phyloP scores from a whole-genome alignment of 2,113 vertebrate genomes.

The Rostratula benghalensis region DNA sequence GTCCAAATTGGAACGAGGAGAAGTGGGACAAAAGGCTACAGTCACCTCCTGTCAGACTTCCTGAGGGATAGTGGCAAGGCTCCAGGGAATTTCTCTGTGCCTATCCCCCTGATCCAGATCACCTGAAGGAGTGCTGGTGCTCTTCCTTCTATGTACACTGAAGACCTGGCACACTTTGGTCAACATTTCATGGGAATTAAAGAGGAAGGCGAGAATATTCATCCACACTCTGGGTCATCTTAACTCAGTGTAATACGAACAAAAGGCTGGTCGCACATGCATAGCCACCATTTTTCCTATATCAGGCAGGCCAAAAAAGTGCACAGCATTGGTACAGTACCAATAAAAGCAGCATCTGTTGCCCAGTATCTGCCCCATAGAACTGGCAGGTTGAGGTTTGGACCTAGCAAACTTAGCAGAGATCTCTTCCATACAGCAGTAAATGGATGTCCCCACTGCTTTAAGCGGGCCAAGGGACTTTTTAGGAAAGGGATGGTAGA shows the following conservation, averaged over 20 bases:
- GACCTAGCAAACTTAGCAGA: not conserved
- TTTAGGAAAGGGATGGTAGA: not conserved
- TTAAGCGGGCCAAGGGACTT: not conserved
- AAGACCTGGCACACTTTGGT: not conserved
- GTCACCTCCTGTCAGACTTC: not conserved
- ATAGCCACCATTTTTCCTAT: not conserved
- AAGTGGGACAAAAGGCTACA: not conserved
- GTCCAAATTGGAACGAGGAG: not conserved
- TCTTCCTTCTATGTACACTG: not conserved
- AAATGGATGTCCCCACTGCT: not conserved
- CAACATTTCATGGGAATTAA: not conserved
- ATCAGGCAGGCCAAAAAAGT: not conserved
- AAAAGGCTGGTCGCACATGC: not conserved
- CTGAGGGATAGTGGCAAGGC: not conserved
- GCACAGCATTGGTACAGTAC: not conserved
- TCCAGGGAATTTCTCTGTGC: not conserved
- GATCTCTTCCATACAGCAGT: not conserved
- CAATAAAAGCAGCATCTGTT: not conserved
- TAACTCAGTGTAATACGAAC: not conserved
- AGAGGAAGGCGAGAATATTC: not conserved
- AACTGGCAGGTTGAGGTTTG: not conserved
- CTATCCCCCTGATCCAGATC: not conserved
- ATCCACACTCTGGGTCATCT: not conserved
- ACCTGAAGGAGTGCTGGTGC: not conserved
- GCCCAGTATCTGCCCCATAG: too few species aligned